Base-by-base conservation (phyloP, 2,888 invertebrate species). In the Poecilobothrus nobilitatus region DNA sequence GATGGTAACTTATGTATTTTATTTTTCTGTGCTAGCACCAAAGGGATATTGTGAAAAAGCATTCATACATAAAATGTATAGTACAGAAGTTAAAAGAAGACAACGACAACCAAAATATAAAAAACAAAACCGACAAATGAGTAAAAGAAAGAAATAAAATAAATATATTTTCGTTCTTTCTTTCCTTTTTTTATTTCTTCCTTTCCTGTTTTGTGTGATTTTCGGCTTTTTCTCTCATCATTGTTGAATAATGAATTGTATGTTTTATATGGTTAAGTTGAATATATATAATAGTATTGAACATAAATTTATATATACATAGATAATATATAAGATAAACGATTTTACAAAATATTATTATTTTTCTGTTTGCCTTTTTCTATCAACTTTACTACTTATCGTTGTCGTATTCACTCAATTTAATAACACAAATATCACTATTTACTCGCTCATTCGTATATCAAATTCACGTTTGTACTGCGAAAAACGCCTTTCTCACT, bases 221-320 rank as follows among this genome's bases (percentile, higher is more conserved):
- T 53, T 53, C 53, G 53, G 53, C 53, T 53, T 53, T 37, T 53
- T 53, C 53, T 53, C 53, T 41, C 41, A 41, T 41, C 41, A 41
- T 41, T 53, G 53, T 53, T 53, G 53, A 53, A n/a, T 53, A 12
- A n/a, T n/a, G n/a, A n/a, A n/a, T n/a, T n/a, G n/a, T n/a, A n/a
- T n/a, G n/a, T n/a, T n/a, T n/a, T n/a, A n/a, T n/a, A n/a, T n/a
- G n/a, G n/a, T n/a, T n/a, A n/a, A n/a, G n/a, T 9, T 53, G 15
- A 12, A 12, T 53, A 6, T 53, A 12, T 44, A 12, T 44, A 44
- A 44, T 44, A 44, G 3, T 15, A 44, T n/a, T n/a, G n/a, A n/a
- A n/a, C n/a, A n/a, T n/a, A n/a, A n/a, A n/a, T n/a, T n/a, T n/a
- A n/a, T 15, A 41, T 41, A 41, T 41, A 15, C 41, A 41, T 41